Evolutionary conservation across 2,797 vertebrate species (phyloP).

Genomic region (Spinibarbus caldwelli): DNA sequence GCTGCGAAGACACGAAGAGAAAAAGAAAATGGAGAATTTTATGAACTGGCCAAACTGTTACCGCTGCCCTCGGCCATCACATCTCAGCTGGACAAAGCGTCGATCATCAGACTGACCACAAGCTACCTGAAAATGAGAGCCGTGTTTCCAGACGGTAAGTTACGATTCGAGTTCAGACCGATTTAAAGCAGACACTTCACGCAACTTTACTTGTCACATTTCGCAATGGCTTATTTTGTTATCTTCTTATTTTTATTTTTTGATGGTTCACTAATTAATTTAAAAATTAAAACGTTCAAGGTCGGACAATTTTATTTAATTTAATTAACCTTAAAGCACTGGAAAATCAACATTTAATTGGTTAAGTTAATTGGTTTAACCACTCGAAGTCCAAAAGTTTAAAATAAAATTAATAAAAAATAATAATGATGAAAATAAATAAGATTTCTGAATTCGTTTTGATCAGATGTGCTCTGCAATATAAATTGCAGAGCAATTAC

Average conservation of each 20-base stretch:
- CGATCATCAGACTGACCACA: constrained; percentile 95
- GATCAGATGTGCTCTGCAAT: neutral
- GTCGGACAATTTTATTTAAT: too few species aligned
- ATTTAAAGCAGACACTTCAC: neutral
- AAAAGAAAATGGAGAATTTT: constrained; percentile 97
- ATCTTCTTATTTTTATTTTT: neutral
- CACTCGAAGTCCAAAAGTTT: neutral
- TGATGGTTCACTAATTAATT: neutral
- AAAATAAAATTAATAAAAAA: neutral
- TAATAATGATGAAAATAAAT: neutral
- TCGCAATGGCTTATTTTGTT: too few species aligned
- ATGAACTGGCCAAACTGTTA: constrained; percentile 93
- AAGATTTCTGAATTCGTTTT: neutral
- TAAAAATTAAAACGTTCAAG: neutral
- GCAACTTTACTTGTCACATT: neutral
- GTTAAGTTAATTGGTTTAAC: neutral
- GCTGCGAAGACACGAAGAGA: constrained; percentile 94
- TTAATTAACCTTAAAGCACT: neutral
- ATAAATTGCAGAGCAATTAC: too few species aligned
- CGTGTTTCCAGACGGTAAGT: constrained; percentile 87
- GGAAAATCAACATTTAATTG: too few species aligned
- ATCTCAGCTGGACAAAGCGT: constrained; percentile 96
- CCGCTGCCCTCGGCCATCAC: constrained; percentile 95
- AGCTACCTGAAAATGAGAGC: constrained; percentile 95
- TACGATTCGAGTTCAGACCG: neutral